These are phyloP conservation scores for Psittacula echo DNA, from an alignment of 2,797 vertebrate species.

Conservation along the genomic window DNA sequence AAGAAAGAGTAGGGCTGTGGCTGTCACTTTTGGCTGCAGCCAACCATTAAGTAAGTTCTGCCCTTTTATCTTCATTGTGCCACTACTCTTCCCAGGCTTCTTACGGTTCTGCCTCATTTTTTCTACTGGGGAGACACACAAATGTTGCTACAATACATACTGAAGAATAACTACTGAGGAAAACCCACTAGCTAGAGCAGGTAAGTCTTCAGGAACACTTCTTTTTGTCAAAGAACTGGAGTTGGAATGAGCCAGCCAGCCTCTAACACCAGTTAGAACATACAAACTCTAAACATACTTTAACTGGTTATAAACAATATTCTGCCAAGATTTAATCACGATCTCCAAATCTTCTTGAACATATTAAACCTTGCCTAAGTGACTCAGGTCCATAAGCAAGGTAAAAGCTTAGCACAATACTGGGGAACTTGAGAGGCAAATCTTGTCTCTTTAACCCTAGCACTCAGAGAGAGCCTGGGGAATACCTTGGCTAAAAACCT, in stretches of 20 bases:
- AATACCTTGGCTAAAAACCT: background rate
- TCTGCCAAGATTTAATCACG: background rate
- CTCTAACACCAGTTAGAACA: background rate
- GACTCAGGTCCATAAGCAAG: background rate
- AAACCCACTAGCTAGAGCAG: background rate
- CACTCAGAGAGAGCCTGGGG: background rate
- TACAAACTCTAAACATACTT: background rate
- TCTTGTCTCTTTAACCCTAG: background rate
- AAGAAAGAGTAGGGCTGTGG: background rate
- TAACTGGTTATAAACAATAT: background rate
- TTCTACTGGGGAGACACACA: accelerated
- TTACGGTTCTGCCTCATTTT: background rate
- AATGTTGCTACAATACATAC: background rate
- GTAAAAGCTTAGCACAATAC: background rate
- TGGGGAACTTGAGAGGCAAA: background rate
- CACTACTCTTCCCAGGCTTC: background rate
- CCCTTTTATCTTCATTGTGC: background rate
- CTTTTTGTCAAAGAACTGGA: background rate
- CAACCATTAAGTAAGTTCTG: background rate
- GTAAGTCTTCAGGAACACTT: background rate
- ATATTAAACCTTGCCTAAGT: background rate
- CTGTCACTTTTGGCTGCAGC: background rate
- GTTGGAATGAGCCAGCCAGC: background rate
- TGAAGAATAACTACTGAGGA: background rate
- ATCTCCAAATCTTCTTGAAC: background rate